Base-by-base conservation (phyloP, 2,113 vertebrate species). In the Laticauda colubrina region DNA sequence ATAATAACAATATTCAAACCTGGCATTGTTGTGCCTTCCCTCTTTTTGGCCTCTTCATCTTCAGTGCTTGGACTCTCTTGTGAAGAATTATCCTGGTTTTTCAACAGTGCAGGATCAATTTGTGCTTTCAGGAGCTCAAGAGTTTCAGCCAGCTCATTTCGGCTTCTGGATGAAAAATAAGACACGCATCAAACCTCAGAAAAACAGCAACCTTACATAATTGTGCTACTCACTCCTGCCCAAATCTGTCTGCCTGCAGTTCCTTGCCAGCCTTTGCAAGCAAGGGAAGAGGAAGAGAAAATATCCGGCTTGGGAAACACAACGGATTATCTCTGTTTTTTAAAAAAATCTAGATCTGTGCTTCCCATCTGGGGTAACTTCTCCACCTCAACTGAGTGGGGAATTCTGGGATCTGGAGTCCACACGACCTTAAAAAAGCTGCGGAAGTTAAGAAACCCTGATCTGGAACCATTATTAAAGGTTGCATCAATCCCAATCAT, bases 121-220 rank as follows among this genome's bases (percentile, higher is more conserved):
- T 99, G 99, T 57, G 98, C 97, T 98, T 99, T 99, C 95, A 99
- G 95, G 92, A 98, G 98, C 75, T 99, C 98, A 92, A 99, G 97
- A 89, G 98, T 99, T 95, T 99, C 98, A 0, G 99, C 99, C 93
- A 99, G 97, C 87, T 99, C 99, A 2, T 98, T 99, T 92, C 99
- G 98, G 91, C 97, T 98, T 97, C 99, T 99, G 97, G 61, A 96
- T 53, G 91, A 94, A 56, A 94, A 95, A 92, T 56, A 59, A 94
- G 94, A 93, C 93, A 95, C 87, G 90, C 23, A 87, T 0, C 20
- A 4, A 59, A 86, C 53, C 86, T 89, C 61, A n/a, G 9, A 55
- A 90, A 3, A 23, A 39, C 7, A 92, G 92, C 93, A 95, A 93
- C 81, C 34, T 91, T 89, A 87, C 88, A 26, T 55, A 57, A 26